A percentile compares a stretch with the other conserved stretches of the same genome.
These are phyloP conservation scores for Meandrina meandrites DNA, from an alignment of 92 coral and sea anemone species.

Conservation along the genomic window DNA sequence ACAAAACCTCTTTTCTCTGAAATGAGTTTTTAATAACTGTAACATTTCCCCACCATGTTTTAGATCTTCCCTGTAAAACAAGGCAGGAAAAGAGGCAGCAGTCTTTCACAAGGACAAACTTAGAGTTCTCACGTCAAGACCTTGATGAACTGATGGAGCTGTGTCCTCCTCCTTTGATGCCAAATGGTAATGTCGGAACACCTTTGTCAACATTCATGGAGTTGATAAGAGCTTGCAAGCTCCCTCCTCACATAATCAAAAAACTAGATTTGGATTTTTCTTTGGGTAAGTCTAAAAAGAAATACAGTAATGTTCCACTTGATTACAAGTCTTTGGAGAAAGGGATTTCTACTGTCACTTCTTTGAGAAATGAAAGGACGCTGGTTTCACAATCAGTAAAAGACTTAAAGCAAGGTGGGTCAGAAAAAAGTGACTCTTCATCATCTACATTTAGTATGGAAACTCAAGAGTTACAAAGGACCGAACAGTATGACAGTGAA, in stretches of 20 bases:
- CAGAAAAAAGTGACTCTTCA: neutral
- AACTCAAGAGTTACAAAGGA: neutral
- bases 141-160: conserved; percentile 80
- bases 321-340: conserved; percentile 67
- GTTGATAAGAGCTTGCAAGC: conserved; percentile 84
- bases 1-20: neutral
- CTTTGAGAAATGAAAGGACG: neutral
- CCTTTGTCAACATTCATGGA: conserved; percentile 68
- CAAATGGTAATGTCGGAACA: conserved; percentile 98
- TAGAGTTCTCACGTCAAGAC: conserved; percentile 77
- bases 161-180: conserved; percentile 93
- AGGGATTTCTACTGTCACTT: neutral
- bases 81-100: conserved; percentile 62
- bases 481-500: neutral
- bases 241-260: conserved; percentile 89
- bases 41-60: neutral
- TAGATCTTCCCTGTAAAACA: conserved; percentile 59
- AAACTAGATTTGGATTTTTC: conserved; percentile 91
- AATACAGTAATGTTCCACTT: conserved; percentile 93
- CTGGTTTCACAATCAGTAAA: neutral
- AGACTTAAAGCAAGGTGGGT: neutral
- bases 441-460: neutral
- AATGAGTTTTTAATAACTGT: neutral
- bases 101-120: conserved; percentile 48
- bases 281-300: conserved; percentile 63